Base-by-base conservation (phyloP, 2,888 invertebrate genomes). In the Caenorhabditis sp. region DNA sequence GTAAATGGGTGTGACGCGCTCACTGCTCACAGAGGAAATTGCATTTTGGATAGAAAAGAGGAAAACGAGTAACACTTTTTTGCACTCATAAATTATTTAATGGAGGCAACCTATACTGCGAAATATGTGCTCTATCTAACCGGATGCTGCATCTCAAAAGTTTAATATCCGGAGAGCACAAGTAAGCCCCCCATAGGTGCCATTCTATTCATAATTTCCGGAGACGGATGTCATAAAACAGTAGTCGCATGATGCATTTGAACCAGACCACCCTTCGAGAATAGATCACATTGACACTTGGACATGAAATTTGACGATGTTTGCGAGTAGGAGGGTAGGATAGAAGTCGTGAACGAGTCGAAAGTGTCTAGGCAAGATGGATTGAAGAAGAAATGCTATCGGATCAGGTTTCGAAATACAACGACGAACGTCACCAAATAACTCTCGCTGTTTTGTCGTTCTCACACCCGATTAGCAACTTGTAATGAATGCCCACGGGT, bases 151-250 rank as follows among this genome's bases (percentile, higher is more conserved):
- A 35, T 11, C 64, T 56, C 35, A 44, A 72, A 72, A 72, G 72
- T 72, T 72, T 72, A 72, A 72, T 72, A 72, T 72, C 72, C 72
- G 72, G 55, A 53, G 69, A 53, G 53, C 15, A n/a, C n/a, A n/a
- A n/a, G n/a, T n/a, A n/a, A n/a, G n/a, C n/a, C n/a, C n/a, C n/a
- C n/a, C n/a, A n/a, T n/a, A n/a, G n/a, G n/a, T n/a, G n/a, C 11
- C 47, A 18, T 13, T 13, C 13, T 47, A 47, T 18, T n/a, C 18
- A 18, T 18, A 15, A 37, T 32, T 56, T 67, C 53, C 50, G 32
- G 51, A 15, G 13, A 15, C 40, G 40, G 15, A 3, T n/a, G 22
- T 44, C 35, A 64, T 20, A 24, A 64, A 28, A 64, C 22, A 18
- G 22, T 40, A 8, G 67, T 55, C 40, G 64, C 61, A 58, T 71